These are phyloP conservation scores for Dasysyrphus albostriatus DNA, from an alignment of 2,888 invertebrate species.

Conservation along the genomic window DNA sequence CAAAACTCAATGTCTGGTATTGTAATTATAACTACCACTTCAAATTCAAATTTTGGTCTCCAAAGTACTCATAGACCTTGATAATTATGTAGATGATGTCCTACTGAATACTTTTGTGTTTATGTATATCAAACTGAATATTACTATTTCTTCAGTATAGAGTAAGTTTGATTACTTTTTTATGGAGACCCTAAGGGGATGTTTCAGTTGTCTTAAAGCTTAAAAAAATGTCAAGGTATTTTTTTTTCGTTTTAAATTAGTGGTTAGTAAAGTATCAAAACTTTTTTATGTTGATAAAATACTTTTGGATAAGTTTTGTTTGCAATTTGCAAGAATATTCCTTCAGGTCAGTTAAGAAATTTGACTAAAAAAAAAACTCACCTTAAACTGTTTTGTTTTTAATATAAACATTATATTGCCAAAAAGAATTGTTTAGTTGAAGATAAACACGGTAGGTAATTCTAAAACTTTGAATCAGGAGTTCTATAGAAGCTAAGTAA, in stretches of 20 bases:
- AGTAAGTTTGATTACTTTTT: slow-evolving; percentile 30
- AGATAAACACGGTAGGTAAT: too few species aligned
- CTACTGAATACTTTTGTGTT: slow-evolving; percentile 4
- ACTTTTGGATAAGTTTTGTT: neutral
- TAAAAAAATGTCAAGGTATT: neutral
- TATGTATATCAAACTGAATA: neutral
- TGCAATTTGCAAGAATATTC: neutral
- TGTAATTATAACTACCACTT: slow-evolving; percentile 63
- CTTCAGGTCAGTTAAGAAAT: neutral
- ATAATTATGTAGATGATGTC: slow-evolving; percentile 28
- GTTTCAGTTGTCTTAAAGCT: neutral
- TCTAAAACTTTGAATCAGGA: too few species aligned
- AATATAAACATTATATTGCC: too few species aligned
- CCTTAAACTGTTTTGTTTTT: too few species aligned
- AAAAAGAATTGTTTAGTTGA: too few species aligned
- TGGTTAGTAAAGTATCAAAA: neutral
- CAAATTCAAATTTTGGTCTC: slow-evolving; percentile 55
- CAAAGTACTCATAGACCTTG: slow-evolving; percentile 27
- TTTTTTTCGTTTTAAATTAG: neutral
- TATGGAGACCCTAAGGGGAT: slow-evolving; percentile 6
- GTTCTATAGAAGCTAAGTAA: too few species aligned
- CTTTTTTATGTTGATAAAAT: neutral
- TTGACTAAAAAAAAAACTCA: neutral
- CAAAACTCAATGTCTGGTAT: slow-evolving; percentile 45
- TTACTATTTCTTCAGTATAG: neutral